These are phyloP conservation scores for Melinaea marsaeus DNA, from an alignment of 2,888 invertebrate genomes.

Conservation along the genomic window DNA sequence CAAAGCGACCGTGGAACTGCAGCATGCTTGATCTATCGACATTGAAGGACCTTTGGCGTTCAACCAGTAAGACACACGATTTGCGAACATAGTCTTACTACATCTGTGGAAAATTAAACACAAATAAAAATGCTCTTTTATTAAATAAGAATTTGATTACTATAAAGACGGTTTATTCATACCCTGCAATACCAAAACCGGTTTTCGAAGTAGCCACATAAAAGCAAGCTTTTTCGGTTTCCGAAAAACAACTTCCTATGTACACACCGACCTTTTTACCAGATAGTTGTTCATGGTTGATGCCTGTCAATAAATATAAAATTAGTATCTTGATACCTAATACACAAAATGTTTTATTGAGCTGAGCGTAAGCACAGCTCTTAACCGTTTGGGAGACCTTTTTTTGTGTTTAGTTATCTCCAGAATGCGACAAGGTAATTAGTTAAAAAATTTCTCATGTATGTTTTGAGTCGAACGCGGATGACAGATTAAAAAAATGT, in stretches of 20 bases:
- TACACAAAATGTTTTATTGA: neutral
- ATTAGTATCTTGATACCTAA: neutral
- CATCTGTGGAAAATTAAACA: constrained; percentile 40
- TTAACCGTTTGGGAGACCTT: no score
- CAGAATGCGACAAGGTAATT: no score
- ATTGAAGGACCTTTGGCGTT: constrained; percentile 61
- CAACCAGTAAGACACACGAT: constrained; percentile 64
- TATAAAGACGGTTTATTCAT: constrained; percentile 20
- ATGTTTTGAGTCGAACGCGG: no score
- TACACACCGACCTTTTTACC: constrained; percentile 76
- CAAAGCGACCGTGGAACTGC: constrained; percentile 51
- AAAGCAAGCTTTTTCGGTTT: constrained; percentile 77
- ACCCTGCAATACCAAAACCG: constrained; percentile 57
- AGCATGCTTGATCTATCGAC: constrained; percentile 52
- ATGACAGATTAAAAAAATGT: no score
- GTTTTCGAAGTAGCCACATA: constrained; percentile 39
- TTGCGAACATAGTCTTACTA: constrained; percentile 59
- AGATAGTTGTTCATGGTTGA: constrained; percentile 74
- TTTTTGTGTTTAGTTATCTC: no score
- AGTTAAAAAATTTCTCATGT: no score
- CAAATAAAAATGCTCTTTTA: neutral
- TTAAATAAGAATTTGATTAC: no score
- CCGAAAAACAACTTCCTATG: constrained; percentile 74
- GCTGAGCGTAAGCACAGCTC: no score
- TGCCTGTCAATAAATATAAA: constrained; percentile 51